A percentile compares a stretch with the other conserved stretches of the same genome.
These are phyloP conservation scores for Sarcophaga carnaria DNA, from an alignment of 2,888 invertebrate genomes.

Conservation along the genomic window DNA sequence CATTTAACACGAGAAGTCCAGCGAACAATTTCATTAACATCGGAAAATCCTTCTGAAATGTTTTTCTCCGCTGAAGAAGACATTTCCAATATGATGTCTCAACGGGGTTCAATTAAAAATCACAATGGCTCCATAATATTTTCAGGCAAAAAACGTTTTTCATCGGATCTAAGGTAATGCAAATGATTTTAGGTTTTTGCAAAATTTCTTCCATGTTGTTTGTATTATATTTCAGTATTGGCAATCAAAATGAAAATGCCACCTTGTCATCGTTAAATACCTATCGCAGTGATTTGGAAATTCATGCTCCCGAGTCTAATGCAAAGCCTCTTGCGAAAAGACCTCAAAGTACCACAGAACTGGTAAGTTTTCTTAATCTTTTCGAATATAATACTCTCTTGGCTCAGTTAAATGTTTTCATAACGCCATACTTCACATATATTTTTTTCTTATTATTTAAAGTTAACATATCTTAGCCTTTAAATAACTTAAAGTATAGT, in stretches of 20 bases:
- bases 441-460: too few relatives aligned
- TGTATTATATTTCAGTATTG: conserved; percentile 74
- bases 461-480: background rate
- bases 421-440: background rate
- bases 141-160: conserved; percentile 81
- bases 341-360: conserved; percentile 81
- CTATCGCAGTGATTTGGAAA: conserved; percentile 85
- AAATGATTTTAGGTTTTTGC: background rate
- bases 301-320: conserved; percentile 84
- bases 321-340: conserved; percentile 82
- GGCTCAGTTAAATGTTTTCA: conserved; percentile 11
- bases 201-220: background rate
- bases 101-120: conserved; percentile 79
- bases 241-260: conserved; percentile 79
- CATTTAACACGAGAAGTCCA: conserved; percentile 83
- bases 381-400: background rate
- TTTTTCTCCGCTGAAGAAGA: conserved; percentile 98
- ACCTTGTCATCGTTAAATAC: conserved; percentile 82
- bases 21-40: conserved; percentile 92
- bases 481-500: conserved; percentile 7
- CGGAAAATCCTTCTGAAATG: conserved; percentile 94
- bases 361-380: conserved; percentile 76
- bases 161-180: conserved; percentile 80
- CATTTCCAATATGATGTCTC: conserved; percentile 82
- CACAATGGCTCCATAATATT: conserved; percentile 80